Conservation (phyloP, 2,113 vertebrate genomes). For the Zapornia atra region DNA sequence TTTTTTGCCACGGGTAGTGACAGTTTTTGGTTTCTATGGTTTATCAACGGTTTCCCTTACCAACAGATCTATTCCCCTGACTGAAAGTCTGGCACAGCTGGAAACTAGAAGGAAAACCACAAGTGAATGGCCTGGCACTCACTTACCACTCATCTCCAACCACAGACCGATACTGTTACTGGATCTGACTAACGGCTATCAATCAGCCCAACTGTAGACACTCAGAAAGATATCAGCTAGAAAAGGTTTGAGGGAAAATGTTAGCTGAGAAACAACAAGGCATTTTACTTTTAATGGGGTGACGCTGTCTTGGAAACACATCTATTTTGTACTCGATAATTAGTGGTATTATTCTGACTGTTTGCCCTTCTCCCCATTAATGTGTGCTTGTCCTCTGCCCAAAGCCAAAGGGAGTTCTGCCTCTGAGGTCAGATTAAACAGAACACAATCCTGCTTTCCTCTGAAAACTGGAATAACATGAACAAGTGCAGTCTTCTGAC, state of each 20-base stretch:
- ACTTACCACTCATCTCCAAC: conserved; percentile 77
- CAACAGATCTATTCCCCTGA: conserved; percentile 74
- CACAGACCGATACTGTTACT: conserved; percentile 79
- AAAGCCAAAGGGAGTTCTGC: not conserved
- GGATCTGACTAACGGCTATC: conserved; percentile 83
- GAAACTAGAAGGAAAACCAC: conserved; percentile 82
- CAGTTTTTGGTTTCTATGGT: conserved; percentile 81
- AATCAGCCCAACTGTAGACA: conserved; percentile 75
- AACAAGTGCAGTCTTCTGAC: not conserved
- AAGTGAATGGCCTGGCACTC: conserved; percentile 77
- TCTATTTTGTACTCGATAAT: not conserved
- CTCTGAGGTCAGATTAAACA: not conserved
- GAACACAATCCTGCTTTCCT: not conserved
- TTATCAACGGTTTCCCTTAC: conserved; percentile 80
- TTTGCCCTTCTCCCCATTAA: not conserved
- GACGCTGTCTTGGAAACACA: not conserved
- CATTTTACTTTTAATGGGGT: not conserved
- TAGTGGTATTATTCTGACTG: not conserved
- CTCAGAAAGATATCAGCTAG: conserved; percentile 47
- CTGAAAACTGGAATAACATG: not conserved
- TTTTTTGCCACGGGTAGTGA: conserved; percentile 64
- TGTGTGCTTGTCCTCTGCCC: not conserved
- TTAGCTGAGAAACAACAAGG: not conserved
- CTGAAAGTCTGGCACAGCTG: conserved; percentile 78
- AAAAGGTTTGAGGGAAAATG: conserved; percentile 36